A percentile compares a stretch with the other conserved stretches of the same genome.
Conservation (phyloP, 1,140 invertebrate genomes). For the Caligus rogercresseyi region DNA sequence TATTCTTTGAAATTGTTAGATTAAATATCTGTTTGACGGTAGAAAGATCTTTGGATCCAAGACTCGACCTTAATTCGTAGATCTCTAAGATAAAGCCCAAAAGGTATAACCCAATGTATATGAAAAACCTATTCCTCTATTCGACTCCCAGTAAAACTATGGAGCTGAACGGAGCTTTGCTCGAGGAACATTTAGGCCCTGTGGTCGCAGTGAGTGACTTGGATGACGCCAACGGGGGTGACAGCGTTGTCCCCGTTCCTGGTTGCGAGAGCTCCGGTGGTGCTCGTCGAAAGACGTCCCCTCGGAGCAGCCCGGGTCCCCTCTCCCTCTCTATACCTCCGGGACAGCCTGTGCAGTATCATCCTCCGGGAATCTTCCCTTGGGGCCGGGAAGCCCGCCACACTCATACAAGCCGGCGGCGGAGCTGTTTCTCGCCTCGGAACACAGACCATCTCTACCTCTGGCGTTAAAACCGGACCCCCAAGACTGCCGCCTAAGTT, state of each 20-base stretch:
- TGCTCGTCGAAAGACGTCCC: neutral
- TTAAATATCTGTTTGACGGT: too few species aligned
- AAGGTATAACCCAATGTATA: neutral
- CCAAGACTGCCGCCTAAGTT: slow-evolving; percentile 10
- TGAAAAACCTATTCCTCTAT: neutral
- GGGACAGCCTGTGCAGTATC: neutral
- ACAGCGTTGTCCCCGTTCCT: neutral
- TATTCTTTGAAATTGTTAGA: too few species aligned
- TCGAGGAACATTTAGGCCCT: neutral
- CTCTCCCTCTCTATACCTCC: neutral
- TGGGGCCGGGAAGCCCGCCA: neutral
- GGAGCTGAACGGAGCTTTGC: neutral
- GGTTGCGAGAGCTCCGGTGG: neutral
- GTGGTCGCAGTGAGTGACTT: neutral
- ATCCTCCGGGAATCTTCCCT: neutral
- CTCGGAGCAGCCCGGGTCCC: neutral
- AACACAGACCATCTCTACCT: neutral
- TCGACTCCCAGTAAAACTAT: neutral
- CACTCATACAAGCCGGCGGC: neutral
- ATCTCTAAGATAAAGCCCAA: too few species aligned
- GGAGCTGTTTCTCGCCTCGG: neutral
- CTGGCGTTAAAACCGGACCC: neutral
- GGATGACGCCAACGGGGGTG: neutral
- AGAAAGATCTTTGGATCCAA: too few species aligned
- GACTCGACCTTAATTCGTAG: too few species aligned